These are phyloP conservation scores for Poeciliopsis turrubarensis DNA, from an alignment of 2,113 vertebrate species.

Conservation along the genomic window DNA sequence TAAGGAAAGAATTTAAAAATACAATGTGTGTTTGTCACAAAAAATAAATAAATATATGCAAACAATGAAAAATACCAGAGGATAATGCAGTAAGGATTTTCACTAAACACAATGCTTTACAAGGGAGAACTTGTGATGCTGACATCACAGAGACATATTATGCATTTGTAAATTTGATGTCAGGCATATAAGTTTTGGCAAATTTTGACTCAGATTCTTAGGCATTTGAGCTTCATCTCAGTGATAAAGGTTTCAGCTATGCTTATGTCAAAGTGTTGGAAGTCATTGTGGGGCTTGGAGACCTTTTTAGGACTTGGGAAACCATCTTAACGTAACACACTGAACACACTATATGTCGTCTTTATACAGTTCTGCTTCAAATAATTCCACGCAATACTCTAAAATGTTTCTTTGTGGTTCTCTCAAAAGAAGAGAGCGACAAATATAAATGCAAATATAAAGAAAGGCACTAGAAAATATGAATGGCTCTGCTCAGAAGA, in stretches of 20 bases:
- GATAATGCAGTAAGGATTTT: neutral
- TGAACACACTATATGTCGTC: neutral
- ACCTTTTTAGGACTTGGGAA: neutral
- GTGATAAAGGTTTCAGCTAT: neutral
- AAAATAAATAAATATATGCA: neutral
- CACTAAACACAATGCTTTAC: too few relatives aligned
- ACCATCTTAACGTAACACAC: neutral
- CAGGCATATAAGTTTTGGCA: neutral
- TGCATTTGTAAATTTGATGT: neutral
- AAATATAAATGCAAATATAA: neutral
- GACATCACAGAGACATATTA: neutral
- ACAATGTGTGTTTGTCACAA: neutral
- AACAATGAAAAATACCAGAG: neutral
- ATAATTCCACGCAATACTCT: too few relatives aligned
- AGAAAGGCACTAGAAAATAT: neutral
- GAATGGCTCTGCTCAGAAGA: neutral
- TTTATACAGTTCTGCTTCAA: neutral
- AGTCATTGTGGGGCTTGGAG: neutral
- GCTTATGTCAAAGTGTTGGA: neutral
- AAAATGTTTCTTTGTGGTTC: neutral
- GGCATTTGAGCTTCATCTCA: neutral
- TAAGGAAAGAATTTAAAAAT: neutral
- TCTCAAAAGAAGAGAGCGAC: neutral
- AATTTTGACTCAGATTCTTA: too few relatives aligned
- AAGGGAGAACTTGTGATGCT: neutral